Conservation (phyloP, 2,113 vertebrate genomes). For the chimpanzee (Pan troglodytes) region DNA sequence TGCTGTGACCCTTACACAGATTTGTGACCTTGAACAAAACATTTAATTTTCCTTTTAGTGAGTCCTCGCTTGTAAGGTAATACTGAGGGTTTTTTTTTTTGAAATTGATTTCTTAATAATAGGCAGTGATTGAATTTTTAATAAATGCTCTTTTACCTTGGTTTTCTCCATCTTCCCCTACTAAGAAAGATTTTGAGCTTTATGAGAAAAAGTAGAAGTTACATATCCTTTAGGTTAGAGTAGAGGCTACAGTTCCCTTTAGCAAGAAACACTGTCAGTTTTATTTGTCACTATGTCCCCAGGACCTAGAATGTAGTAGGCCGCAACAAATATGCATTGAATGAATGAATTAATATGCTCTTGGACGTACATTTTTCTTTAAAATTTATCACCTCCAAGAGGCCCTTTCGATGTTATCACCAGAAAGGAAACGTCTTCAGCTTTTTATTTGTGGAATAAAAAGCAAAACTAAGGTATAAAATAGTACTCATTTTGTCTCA, state of each 20-base stretch:
- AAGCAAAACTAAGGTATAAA: background rate
- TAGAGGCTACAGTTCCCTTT: background rate
- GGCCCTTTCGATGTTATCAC: background rate
- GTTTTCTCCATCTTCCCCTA: background rate
- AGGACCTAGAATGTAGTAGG: background rate
- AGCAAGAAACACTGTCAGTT: background rate
- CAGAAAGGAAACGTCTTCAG: background rate
- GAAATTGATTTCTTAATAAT: background rate
- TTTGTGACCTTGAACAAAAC: background rate
- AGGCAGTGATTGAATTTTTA: background rate
- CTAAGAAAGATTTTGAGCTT: background rate
- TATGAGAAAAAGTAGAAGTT: background rate
- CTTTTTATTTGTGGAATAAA: background rate
- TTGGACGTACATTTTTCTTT: background rate
- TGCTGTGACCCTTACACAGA: background rate
- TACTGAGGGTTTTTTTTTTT: background rate
- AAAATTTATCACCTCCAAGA: background rate
- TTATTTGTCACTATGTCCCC: background rate
- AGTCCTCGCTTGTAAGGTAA: background rate
- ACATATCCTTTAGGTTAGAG: background rate
- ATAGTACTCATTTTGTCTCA: background rate
- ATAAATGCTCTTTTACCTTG: background rate
- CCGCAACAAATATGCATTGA: background rate
- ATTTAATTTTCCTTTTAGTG: background rate
- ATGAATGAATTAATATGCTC: background rate